phyloP scores from a whole-genome alignment of 2,888 invertebrate genomes.

The Hyppa rectilinea region DNA sequence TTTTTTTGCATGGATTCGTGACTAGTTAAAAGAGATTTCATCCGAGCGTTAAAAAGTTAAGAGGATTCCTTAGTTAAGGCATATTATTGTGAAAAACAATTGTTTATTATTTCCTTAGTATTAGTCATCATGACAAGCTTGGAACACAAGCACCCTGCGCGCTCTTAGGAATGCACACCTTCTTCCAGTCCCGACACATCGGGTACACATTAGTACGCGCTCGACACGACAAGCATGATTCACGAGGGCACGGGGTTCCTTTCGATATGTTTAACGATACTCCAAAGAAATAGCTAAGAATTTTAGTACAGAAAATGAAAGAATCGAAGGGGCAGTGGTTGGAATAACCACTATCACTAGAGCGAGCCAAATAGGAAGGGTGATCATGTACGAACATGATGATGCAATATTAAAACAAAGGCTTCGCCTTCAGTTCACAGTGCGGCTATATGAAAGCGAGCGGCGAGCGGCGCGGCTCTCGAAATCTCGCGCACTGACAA shows the following conservation, averaged over 20 bases:
- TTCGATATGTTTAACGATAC: background rate
- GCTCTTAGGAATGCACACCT: background rate
- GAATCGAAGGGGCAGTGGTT: background rate
- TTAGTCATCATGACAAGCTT: background rate
- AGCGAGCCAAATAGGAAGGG: background rate
- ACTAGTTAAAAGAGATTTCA: too few species aligned
- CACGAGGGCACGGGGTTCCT: background rate
- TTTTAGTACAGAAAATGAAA: background rate
- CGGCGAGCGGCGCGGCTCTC: conserved; percentile 10
- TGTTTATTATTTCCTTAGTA: too few species aligned
- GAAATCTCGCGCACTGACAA: conserved; percentile 11
- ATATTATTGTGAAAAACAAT: too few species aligned
- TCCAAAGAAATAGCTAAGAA: background rate
- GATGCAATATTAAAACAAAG: conserved; percentile 7
- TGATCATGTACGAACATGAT: background rate
- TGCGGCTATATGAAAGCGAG: conserved; percentile 23
- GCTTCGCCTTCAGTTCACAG: background rate
- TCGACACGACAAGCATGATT: too few species aligned
- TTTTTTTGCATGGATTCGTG: too few species aligned
- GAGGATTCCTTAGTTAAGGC: too few species aligned
- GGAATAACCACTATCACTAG: background rate
- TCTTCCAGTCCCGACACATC: background rate
- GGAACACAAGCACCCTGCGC: background rate
- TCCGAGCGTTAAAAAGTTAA: too few species aligned
- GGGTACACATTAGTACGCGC: background rate